Evolutionary conservation across 2,113 vertebrate genomes (phyloP).

Genomic region (Malurus cyaneus): DNA sequence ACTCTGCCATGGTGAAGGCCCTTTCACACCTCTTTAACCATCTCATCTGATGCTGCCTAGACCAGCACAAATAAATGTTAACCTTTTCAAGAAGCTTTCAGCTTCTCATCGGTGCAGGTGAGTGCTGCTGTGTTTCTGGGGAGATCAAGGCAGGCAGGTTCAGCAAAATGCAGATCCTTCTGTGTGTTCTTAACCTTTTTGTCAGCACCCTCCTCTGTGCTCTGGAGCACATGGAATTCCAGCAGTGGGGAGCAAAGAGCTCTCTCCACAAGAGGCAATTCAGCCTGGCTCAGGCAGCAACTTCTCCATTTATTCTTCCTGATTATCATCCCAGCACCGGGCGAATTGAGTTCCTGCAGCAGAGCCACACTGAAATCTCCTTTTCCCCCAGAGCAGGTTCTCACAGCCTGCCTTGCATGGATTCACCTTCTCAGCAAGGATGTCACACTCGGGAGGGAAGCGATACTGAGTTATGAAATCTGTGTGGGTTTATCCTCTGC

Average conservation of each 20-base stretch:
- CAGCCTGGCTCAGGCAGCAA: neutral
- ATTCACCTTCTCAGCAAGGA: neutral
- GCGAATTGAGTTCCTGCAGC: neutral
- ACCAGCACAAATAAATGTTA: neutral
- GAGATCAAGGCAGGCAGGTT: neutral
- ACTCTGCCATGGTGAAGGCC: neutral
- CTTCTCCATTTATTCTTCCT: neutral
- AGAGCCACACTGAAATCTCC: neutral
- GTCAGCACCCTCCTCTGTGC: neutral
- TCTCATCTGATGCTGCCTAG: neutral
- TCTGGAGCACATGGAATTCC: rapidly evolving
- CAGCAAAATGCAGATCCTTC: neutral
- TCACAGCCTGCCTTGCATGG: neutral
- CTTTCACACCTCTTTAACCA: neutral
- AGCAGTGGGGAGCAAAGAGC: neutral
- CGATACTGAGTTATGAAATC: neutral
- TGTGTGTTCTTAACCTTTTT: neutral
- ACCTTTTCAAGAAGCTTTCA: neutral
- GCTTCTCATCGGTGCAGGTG: neutral
- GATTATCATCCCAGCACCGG: neutral
- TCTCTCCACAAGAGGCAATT: neutral
- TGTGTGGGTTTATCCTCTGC: neutral
- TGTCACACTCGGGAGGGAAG: neutral
- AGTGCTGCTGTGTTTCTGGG: neutral
- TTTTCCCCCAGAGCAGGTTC: neutral